Base-by-base conservation (phyloP, 2,888 invertebrate genomes). In the Lagria hirta region DNA sequence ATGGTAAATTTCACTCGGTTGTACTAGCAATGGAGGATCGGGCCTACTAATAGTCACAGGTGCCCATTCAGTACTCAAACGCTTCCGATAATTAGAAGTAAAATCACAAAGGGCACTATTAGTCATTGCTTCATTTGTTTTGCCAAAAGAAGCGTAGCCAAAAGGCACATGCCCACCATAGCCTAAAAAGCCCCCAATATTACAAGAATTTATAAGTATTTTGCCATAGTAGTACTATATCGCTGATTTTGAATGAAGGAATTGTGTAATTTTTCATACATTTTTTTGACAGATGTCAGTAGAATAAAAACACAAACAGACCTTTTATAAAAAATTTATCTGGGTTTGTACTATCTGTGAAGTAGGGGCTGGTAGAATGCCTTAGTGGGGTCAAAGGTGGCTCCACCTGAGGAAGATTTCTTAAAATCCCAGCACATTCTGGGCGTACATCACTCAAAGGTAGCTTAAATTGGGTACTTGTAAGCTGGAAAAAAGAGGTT, bases 71-170 rank as follows among this genome's bases (percentile, higher is more conserved):
- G 83, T 82, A 59, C 83, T 84, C 59, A 83, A 77, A 42, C 83
- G 75, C 60, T 82, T 77, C 49, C 84, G 78, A 69, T 87, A 86
- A 67, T 85, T 84, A 11, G 84, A 80, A 0, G 85, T 83, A 66
- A 88, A 88, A 61, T 86, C 84, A 58, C 83, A 82, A 15, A 88
- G 75, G 1, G 84, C 83, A 35, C 84, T 82, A 53, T 83, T 83
- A 3, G 84, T 84, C 54, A 83, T 73, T 34, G 79, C 78, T 62
- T 82, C 78, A 48, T 80, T 79, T 2, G 80, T 72, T 54, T 81
- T 79, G 3, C 84, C 84, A 61, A 82, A 83, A 12, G 80, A 74
- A 49, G 77, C 75, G 62, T 79, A 78, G 23, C 81, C 82, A 51
- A 82, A 82, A 0, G 84, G 83, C 21, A 83, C 77, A 61, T 83